These are phyloP conservation scores for Panzeria rudis DNA, from an alignment of 2,888 invertebrate species.

Conservation along the genomic window DNA sequence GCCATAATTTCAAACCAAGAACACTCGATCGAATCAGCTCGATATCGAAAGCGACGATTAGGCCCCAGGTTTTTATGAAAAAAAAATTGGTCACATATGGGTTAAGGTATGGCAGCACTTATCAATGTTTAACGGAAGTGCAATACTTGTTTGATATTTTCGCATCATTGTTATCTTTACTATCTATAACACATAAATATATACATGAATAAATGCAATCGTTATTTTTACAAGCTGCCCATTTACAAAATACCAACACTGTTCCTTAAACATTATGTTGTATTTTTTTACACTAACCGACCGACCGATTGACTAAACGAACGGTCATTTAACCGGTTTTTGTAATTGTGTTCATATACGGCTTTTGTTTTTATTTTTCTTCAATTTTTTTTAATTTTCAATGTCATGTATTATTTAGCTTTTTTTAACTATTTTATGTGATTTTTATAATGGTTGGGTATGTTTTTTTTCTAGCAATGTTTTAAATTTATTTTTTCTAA, in stretches of 20 bases:
- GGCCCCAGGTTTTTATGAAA: too few species aligned
- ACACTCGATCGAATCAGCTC: too few species aligned
- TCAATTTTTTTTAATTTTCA: conserved; percentile 55
- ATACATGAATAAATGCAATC: background rate
- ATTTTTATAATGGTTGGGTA: background rate
- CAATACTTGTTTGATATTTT: too few species aligned
- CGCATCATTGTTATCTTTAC: too few species aligned
- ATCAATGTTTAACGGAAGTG: too few species aligned
- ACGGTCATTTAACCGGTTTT: conserved; percentile 68
- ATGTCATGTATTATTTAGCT: conserved; percentile 59
- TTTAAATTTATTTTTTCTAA: background rate
- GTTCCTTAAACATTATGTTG: conserved; percentile 16
- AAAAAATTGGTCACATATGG: too few species aligned
- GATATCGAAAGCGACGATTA: too few species aligned
- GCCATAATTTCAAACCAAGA: too few species aligned
- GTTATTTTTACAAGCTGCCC: conserved; percentile 4
- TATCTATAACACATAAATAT: too few species aligned
- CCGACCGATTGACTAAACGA: conserved; percentile 47
- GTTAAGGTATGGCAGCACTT: too few species aligned
- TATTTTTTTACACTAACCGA: conserved; percentile 42
- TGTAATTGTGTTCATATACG: conserved; percentile 36
- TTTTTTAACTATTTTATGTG: conserved; percentile 31
- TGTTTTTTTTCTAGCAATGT: background rate
- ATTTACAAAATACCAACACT: conserved; percentile 10
- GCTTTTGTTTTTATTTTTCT: conserved; percentile 28